Evolutionary conservation across 2,113 vertebrate species (phyloP), one percentile per base, ranked within the genome.

Genomic region (Callithrix jacchus): DNA sequence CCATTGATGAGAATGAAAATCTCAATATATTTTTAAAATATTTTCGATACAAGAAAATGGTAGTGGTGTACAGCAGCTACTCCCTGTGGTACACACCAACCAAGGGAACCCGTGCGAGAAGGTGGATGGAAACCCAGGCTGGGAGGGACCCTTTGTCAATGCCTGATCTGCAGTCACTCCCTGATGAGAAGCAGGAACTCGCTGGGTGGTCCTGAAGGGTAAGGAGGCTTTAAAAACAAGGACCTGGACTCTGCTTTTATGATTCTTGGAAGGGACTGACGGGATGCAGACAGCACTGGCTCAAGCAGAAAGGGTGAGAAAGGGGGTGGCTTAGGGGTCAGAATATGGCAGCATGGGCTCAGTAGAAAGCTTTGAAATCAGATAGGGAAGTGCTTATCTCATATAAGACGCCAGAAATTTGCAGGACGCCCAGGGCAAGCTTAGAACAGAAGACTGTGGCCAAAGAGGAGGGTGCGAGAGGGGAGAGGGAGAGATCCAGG

Each of bases 161-260:
- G 54, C 30, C 89, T 37, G 14, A 64, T n/a, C 13, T 49, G 40
- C 27, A 56, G 30, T 16, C 45, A 5, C 81, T 94, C 66, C 82
- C 32, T 32, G n/a, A 42, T 25, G 45, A 35, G 77, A 54, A 71
- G 58, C 76, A 90, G 88, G 54, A 90, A 81, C 89, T 76, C 27
- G 5, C 64, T 96, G 96, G 97, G 96, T 89, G 87, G 89, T 94
- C 89, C 92, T 92, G 32, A 91, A 89, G 40, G 25, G 58, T 81
- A 85, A 0, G 13, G 1, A 9, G 83, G 42, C 74, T 95, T 83
- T 83, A 42, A 81, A 95, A 90, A 52, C 85, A 66, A 68, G 47
- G 56, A 79, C n/a, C 56, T 88, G 73, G 90, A 54, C 45, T 96
- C 61, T 10, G 47, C 40, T 91, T 83, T 81, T 64, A 68, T 64